phyloP scores from a whole-genome alignment of 2,888 invertebrate species.

The Pardosa pseudoannulata region DNA sequence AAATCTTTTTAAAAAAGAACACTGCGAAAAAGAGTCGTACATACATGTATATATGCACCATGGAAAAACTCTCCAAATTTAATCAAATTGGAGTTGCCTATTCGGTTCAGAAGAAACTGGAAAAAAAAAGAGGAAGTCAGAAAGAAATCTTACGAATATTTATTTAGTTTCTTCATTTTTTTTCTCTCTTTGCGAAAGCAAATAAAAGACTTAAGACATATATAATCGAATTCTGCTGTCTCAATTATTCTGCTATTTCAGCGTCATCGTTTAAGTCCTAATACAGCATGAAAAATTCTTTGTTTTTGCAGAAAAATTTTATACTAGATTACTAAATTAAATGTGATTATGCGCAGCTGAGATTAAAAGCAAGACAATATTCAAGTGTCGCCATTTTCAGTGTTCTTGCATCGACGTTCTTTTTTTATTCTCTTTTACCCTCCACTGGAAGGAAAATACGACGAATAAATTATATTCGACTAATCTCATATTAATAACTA shows the following conservation, averaged over 20 bases:
- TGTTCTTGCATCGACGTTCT: not conserved
- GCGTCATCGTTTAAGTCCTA: constrained; percentile 16
- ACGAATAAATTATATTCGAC: not conserved
- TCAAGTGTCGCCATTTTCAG: not conserved
- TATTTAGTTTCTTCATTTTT: constrained; percentile 36
- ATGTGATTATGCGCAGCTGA: constrained; percentile 24
- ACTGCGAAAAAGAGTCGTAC: constrained; percentile 12
- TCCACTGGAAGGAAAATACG: not conserved
- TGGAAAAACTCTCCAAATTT: constrained; percentile 31
- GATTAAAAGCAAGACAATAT: constrained; percentile 16
- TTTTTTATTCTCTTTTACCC: too few relatives aligned
- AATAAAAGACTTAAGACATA: constrained; percentile 32
- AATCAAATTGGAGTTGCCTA: constrained; percentile 51
- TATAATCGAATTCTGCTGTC: constrained; percentile 45
- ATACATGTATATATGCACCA: constrained; percentile 24
- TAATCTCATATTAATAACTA: constrained; percentile 15
- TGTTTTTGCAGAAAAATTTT: constrained; percentile 41
- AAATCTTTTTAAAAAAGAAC: constrained; percentile 37
- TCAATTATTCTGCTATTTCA: constrained; percentile 56
- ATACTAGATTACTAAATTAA: constrained; percentile 30
- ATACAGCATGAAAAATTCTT: constrained; percentile 17
- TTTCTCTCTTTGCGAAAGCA: constrained; percentile 5
- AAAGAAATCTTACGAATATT: constrained; percentile 41
- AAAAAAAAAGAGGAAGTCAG: constrained; percentile 1
- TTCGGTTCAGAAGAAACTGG: constrained; percentile 9